Conservation (phyloP, 2,888 invertebrate genomes). For the Drosophila eohydei region DNA sequence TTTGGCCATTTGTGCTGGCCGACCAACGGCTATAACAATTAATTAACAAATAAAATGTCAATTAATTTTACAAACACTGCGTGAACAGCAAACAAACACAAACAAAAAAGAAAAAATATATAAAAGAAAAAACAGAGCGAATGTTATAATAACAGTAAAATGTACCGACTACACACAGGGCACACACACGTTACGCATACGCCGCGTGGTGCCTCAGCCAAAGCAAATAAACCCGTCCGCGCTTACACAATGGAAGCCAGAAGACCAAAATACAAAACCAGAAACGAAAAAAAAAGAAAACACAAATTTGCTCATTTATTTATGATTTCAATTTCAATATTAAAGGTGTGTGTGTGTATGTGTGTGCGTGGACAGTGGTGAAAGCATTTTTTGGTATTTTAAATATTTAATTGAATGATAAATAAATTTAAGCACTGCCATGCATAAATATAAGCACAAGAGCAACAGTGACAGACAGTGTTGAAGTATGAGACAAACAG, state of each 20-base stretch:
- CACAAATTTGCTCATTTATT: slow-evolving; percentile 78
- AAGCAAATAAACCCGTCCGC: slow-evolving; percentile 45
- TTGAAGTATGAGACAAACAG: slow-evolving; percentile 9
- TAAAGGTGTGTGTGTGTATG: slow-evolving; percentile 64
- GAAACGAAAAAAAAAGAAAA: slow-evolving; percentile 8
- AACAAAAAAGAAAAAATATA: slow-evolving; percentile 35
- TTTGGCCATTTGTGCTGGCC: slow-evolving; percentile 27
- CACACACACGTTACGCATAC: slow-evolving; percentile 46
- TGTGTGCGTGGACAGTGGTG: slow-evolving; percentile 56
- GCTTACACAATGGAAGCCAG: slow-evolving; percentile 23
- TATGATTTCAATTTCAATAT: slow-evolving; percentile 82
- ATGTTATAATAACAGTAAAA: slow-evolving; percentile 78
- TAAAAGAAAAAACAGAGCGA: slow-evolving; percentile 14
- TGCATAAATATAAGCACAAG: slow-evolving; percentile 40
- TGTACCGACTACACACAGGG: slow-evolving; percentile 45
- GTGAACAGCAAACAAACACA: slow-evolving; percentile 38
- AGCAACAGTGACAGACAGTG: slow-evolving; percentile 27
- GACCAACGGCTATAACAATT: slow-evolving; percentile 80
- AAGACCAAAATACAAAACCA: slow-evolving; percentile 22
- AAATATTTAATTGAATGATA: slow-evolving; percentile 83
- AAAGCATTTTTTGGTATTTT: slow-evolving; percentile 81
- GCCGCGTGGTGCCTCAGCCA: slow-evolving; percentile 37
- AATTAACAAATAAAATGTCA: slow-evolving; percentile 84
- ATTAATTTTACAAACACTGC: slow-evolving; percentile 82
- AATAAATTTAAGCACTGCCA: slow-evolving; percentile 74